Evolutionary conservation across 2,888 invertebrate genomes (phyloP).

Genomic region (Drosophila tripunctata): DNA sequence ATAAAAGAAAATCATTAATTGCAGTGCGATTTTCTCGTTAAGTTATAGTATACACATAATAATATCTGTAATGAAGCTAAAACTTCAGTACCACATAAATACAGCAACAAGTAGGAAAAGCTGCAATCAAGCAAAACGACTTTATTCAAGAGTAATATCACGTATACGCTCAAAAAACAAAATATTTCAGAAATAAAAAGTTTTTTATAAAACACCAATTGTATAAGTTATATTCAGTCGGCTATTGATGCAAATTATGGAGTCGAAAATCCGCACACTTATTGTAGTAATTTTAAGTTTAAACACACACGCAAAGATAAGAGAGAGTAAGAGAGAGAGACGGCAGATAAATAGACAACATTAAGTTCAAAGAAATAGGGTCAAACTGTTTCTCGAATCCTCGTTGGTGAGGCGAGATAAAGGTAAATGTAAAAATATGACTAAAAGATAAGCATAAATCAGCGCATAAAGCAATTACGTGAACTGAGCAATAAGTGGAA

Average conservation of each 20-base stretch:
- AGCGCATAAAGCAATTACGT: constrained; percentile 72
- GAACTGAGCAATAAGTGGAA: constrained; percentile 21
- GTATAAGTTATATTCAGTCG: too few species aligned
- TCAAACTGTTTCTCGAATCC: constrained; percentile 37
- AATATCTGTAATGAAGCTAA: constrained; percentile 15
- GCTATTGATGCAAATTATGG: too few species aligned
- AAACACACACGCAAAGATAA: background rate
- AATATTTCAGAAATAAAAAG: too few species aligned
- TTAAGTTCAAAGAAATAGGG: constrained; percentile 66
- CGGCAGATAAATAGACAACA: constrained; percentile 22
- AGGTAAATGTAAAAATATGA: constrained; percentile 74
- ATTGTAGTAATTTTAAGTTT: too few species aligned
- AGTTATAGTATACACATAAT: background rate
- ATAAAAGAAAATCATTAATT: constrained; percentile 63
- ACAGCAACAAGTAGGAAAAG: too few species aligned
- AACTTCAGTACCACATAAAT: background rate
- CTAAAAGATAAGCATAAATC: constrained; percentile 74
- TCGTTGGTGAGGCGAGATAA: constrained; percentile 39
- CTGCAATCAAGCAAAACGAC: too few species aligned
- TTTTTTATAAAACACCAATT: too few species aligned
- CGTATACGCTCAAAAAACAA: too few species aligned
- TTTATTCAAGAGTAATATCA: too few species aligned
- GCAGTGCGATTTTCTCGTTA: constrained; percentile 57
- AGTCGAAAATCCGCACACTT: too few species aligned
- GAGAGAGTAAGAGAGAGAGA: background rate